These are phyloP conservation scores for Daboia siamensis DNA, from an alignment of 2,113 vertebrate species.

Conservation along the genomic window DNA sequence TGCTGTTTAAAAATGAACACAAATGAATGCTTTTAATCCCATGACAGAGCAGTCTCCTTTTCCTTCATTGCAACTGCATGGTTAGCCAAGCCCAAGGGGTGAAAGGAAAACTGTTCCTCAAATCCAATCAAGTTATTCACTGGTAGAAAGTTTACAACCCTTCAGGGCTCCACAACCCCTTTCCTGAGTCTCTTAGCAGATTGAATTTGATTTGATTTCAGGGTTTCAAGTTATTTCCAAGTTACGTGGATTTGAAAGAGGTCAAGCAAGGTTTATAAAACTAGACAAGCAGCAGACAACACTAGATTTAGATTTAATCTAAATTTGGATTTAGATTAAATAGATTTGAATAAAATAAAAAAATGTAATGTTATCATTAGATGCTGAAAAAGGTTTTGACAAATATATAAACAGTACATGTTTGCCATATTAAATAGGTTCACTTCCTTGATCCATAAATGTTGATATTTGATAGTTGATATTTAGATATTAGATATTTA, in stretches of 20 bases:
- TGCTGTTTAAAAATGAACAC: not conserved
- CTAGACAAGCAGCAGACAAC: not conserved
- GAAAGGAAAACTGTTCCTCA: not conserved
- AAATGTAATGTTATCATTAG: not conserved
- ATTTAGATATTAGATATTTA: too few species aligned
- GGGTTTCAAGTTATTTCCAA: not conserved
- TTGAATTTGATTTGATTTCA: not conserved
- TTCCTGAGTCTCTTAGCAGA: not conserved
- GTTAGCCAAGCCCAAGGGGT: not conserved
- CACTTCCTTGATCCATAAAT: not conserved
- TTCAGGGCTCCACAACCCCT: not conserved
- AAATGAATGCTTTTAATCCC: not conserved
- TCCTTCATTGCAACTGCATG: not conserved
- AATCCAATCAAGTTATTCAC: rapidly evolving
- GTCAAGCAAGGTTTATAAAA: not conserved
- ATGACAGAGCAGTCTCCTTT: not conserved
- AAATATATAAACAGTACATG: not conserved
- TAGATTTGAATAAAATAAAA: not conserved
- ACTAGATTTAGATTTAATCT: not conserved
- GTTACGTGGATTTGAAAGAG: constrained; percentile 12
- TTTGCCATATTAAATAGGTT: not conserved
- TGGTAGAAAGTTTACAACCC: not conserved
- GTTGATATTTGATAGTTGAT: too few species aligned
- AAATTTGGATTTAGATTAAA: not conserved
- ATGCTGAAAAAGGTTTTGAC: not conserved